Percentiles rank a stretch among this genome's conserved stretches.
Conservation (phyloP, 92 coral and sea anemone genomes). For the Parazoanthus atlanticus region DNA sequence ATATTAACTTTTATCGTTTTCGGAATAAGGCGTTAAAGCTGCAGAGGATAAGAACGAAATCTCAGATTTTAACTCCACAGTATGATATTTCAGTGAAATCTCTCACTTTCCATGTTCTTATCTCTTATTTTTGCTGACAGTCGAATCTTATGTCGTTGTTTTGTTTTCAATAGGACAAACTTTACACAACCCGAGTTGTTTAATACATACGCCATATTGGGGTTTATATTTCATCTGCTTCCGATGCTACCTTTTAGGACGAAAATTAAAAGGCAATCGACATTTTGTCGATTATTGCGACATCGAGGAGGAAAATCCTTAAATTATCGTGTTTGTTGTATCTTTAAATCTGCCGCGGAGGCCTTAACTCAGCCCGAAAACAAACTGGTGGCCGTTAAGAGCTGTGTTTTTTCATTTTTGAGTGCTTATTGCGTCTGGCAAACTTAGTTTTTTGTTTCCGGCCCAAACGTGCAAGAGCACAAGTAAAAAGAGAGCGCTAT, state of each 20-base stretch:
- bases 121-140: neutral
- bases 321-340: constrained; percentile 13
- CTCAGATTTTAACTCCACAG: neutral
- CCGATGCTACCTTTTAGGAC: neutral
- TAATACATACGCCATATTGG: neutral
- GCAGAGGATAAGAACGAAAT: neutral
- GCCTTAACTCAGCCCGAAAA: neutral
- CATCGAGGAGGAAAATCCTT: constrained; percentile 8
- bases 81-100: neutral
- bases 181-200: constrained; percentile 34
- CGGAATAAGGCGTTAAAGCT: neutral
- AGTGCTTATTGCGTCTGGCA: neutral
- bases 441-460: neutral
- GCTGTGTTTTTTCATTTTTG: neutral
- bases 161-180: constrained; percentile 14
- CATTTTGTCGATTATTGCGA: constrained; percentile 10
- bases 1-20: neutral
- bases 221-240: neutral
- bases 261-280: constrained; percentile 18
- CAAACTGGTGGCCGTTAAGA: neutral
- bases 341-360: constrained; percentile 22
- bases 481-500: neutral
- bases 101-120: neutral
- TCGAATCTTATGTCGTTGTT: neutral
- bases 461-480: neutral